Evolutionary conservation across 2,888 invertebrate species (phyloP).

Genomic region (Phasia obesa): DNA sequence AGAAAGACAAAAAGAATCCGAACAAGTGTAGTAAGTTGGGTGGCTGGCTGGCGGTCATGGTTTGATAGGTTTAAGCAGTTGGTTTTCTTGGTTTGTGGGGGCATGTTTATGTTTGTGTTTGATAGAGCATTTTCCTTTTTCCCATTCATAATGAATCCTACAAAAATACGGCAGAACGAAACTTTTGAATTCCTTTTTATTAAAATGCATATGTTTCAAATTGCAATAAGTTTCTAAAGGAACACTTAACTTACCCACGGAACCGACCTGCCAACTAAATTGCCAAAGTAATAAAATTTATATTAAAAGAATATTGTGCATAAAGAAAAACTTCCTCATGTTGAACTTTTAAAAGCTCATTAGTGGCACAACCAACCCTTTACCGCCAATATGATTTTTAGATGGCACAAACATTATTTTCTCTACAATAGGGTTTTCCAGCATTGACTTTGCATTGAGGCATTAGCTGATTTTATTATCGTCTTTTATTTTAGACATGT

Average conservation of each 20-base stretch:
- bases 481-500: too few relatives aligned
- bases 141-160: neutral
- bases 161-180: neutral
- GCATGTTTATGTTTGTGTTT: neutral
- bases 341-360: constrained; percentile 80
- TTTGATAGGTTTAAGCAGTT: constrained; percentile 38
- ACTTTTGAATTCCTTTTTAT: neutral
- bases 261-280: constrained; percentile 18
- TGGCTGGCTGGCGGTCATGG: constrained; percentile 28
- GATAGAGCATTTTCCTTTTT: neutral
- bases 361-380: constrained; percentile 72
- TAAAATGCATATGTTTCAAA: constrained; percentile 42
- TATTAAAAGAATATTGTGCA: constrained; percentile 35
- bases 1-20: constrained; percentile 27
- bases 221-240: constrained; percentile 32
- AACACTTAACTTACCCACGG: constrained; percentile 28
- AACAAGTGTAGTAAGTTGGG: constrained; percentile 50
- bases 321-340: constrained; percentile 39
- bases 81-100: neutral
- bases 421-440: too few relatives aligned
- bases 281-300: constrained; percentile 56
- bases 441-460: too few relatives aligned
- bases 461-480: too few relatives aligned
- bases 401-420: constrained; percentile 6
- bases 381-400: constrained; percentile 56